Evolutionary conservation across 2,888 invertebrate species (phyloP).

Genomic region (Acleris cristana): DNA sequence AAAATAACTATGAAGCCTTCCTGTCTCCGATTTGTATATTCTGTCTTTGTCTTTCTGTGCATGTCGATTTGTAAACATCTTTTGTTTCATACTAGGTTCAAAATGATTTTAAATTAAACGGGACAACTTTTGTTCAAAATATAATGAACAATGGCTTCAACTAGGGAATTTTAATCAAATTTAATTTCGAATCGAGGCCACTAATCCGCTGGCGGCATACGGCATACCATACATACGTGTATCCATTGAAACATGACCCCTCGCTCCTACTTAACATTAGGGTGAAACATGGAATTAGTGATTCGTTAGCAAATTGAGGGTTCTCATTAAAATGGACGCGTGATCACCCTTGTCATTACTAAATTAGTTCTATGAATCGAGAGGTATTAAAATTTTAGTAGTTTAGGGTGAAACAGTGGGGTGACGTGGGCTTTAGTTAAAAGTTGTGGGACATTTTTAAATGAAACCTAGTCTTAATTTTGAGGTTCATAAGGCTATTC

Average conservation of each 20-base stretch:
- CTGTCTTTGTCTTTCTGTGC: too few species aligned
- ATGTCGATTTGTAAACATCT: too few species aligned
- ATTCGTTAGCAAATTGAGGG: constrained; percentile 28
- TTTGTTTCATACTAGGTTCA: too few species aligned
- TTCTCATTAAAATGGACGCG: constrained; percentile 14
- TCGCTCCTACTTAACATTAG: not conserved
- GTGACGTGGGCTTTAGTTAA: not conserved
- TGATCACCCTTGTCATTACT: constrained; percentile 35
- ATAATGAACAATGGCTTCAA: not conserved
- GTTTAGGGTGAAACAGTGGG: constrained; percentile 21
- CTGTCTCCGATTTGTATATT: too few species aligned
- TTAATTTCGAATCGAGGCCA: constrained; percentile 13
- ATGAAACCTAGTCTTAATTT: too few species aligned
- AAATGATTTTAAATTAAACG: too few species aligned
- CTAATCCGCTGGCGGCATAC: constrained; percentile 12
- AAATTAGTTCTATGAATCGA: constrained; percentile 37
- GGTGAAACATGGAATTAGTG: constrained; percentile 6
- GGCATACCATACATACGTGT: constrained; percentile 31
- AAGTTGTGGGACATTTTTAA: not conserved
- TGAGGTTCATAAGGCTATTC: too few species aligned
- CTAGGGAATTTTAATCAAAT: constrained; percentile 29
- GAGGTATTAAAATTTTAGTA: constrained; percentile 36
- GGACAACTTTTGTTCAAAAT: too few species aligned
- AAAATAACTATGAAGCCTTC: too few species aligned
- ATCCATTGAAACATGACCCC: constrained; percentile 19